A percentile compares a stretch with the other conserved stretches of the same genome.
phyloP scores from a whole-genome alignment of 2,797 vertebrate genomes.

The Liasis olivaceus region DNA sequence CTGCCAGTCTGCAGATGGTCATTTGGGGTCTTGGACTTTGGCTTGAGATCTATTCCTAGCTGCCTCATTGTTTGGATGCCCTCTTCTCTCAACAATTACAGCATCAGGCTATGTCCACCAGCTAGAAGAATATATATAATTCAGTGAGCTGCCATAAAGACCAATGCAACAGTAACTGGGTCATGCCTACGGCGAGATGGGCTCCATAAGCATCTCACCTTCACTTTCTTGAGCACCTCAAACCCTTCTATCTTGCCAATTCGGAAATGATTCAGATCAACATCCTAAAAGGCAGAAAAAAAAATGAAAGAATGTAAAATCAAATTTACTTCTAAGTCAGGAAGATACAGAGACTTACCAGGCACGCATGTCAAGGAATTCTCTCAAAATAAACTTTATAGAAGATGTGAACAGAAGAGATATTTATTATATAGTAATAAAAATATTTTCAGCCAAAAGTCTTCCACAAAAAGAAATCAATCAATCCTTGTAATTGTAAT shows the following conservation, averaged over 20 bases:
- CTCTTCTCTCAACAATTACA: neutral
- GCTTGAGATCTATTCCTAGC: neutral
- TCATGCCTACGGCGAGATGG: neutral
- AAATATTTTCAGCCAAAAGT: neutral
- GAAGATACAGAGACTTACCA: neutral
- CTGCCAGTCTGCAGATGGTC: neutral
- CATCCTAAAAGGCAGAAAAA: constrained; percentile 79
- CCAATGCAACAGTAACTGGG: neutral
- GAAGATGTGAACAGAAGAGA: neutral
- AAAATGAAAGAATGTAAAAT: neutral
- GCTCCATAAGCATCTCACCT: constrained; percentile 75
- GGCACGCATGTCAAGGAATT: neutral
- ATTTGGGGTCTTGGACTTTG: neutral
- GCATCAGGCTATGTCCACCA: neutral
- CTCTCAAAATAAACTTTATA: neutral
- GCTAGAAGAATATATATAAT: neutral
- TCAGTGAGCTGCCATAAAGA: neutral
- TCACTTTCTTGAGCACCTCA: constrained; percentile 92
- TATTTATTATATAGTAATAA: neutral
- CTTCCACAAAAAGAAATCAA: neutral
- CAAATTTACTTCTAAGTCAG: neutral
- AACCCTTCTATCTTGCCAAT: constrained; percentile 98
- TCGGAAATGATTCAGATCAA: constrained; percentile 96
- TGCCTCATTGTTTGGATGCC: neutral
- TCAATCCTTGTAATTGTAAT: neutral